Conservation (phyloP, 2,888 invertebrate species). For the Trichacis sp. region DNA sequence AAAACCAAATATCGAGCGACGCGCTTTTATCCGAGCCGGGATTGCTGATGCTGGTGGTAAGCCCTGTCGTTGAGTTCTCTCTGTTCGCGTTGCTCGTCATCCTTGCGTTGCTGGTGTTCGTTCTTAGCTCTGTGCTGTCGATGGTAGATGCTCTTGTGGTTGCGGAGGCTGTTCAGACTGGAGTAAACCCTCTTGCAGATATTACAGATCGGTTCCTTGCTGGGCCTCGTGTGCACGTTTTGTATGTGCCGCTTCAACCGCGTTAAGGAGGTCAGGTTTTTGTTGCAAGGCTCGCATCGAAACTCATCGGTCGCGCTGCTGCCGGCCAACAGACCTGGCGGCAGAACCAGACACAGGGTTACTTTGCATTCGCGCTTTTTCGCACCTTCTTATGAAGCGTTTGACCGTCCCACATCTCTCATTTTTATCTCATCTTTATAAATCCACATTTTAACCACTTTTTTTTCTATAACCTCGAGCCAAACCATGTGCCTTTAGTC, state of each 20-base stretch:
- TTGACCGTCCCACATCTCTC: constrained; percentile 7
- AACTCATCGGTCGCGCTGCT: constrained; percentile 85
- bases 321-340: constrained; percentile 74
- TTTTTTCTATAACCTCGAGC: constrained; percentile 18
- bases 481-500: constrained; percentile 45
- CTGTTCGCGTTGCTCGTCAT: constrained; percentile 64
- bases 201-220: constrained; percentile 91
- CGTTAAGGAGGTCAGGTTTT: constrained; percentile 87
- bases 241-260: constrained; percentile 92
- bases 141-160: constrained; percentile 94
- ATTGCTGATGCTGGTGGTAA: constrained; percentile 45
- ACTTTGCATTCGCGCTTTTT: constrained; percentile 53
- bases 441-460: constrained; percentile 4
- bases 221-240: constrained; percentile 91
- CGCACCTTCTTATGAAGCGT: constrained; percentile 29
- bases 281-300: constrained; percentile 92
- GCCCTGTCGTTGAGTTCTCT: constrained; percentile 49
- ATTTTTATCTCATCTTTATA: constrained; percentile 14
- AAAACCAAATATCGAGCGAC: no score
- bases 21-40: constrained; percentile 53
- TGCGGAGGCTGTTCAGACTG: constrained; percentile 89
- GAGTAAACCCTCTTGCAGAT: constrained; percentile 93
- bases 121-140: constrained; percentile 74
- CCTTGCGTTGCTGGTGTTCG: constrained; percentile 78
- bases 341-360: constrained; percentile 71